These are phyloP conservation scores for Lamellibrachia columna DNA, from an alignment of 2,888 invertebrate genomes.

Conservation along the genomic window DNA sequence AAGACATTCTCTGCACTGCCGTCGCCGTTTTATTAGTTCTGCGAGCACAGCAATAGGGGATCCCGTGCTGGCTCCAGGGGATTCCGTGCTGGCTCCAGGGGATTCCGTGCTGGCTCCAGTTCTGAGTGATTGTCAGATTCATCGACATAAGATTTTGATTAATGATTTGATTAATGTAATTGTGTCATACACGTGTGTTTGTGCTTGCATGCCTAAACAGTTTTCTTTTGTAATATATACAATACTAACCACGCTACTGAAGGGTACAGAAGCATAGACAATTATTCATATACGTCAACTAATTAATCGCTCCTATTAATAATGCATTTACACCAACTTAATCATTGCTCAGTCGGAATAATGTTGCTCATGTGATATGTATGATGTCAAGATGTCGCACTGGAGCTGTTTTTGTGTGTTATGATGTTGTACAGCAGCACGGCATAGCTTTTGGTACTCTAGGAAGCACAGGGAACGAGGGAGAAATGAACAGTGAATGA, in stretches of 20 bases:
- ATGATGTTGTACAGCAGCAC: not conserved
- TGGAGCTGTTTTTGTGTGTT: not conserved
- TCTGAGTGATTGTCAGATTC: not conserved
- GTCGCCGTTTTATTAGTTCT: not conserved
- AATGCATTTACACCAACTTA: not conserved
- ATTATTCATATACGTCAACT: not conserved
- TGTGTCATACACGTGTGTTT: not conserved
- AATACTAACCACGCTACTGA: not conserved
- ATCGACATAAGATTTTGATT: not conserved
- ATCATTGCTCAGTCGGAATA: not conserved
- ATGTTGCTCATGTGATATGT: not conserved
- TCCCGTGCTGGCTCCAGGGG: not conserved
- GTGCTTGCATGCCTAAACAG: not conserved
- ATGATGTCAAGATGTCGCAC: not conserved
- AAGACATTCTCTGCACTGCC: not conserved
- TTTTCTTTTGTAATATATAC: not conserved
- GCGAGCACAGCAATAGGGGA: not conserved
- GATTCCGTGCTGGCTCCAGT: not conserved
- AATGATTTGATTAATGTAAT: not conserved
- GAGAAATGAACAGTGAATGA: not conserved
- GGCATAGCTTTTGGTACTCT: not conserved
- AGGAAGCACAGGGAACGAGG: not conserved
- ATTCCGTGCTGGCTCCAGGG: not conserved
- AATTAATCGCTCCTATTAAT: not conserved
- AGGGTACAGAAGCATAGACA: not conserved